Evolutionary conservation across 2,797 vertebrate species (phyloP).

Genomic region (Telmatherina bonti): DNA sequence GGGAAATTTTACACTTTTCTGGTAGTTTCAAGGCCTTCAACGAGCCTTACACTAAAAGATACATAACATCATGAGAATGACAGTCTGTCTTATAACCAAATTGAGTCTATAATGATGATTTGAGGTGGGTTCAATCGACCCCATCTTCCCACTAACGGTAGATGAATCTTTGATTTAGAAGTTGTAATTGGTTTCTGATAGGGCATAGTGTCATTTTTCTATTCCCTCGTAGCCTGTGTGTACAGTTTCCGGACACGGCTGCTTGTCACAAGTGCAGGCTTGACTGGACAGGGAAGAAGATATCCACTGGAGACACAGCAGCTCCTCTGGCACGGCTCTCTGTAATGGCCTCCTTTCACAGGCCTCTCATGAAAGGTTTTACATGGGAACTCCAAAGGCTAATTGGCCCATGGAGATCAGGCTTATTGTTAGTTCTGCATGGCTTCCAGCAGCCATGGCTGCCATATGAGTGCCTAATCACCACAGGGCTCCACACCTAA

Average conservation of each 20-base stretch:
- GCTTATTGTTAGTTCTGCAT: constrained; percentile 85
- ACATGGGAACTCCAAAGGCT: constrained; percentile 84
- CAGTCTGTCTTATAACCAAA: constrained; percentile 40
- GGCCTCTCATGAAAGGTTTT: constrained; percentile 83
- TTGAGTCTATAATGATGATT: constrained; percentile 64
- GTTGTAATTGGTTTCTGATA: constrained; percentile 75
- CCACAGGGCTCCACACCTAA: constrained; percentile 82
- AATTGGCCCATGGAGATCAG: constrained; percentile 85
- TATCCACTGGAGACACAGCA: constrained; percentile 73
- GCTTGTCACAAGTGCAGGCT: constrained; percentile 78
- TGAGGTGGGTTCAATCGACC: constrained; percentile 63
- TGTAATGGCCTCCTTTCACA: constrained; percentile 79
- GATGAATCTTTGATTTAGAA: constrained; percentile 71
- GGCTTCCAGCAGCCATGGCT: constrained; percentile 78
- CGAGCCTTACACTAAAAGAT: constrained; percentile 20
- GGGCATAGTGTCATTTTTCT: constrained; percentile 61
- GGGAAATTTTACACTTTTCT: constrained; percentile 25
- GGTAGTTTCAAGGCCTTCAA: constrained; percentile 27
- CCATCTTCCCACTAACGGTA: constrained; percentile 57
- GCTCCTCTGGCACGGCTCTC: constrained; percentile 69
- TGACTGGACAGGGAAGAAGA: constrained; percentile 78
- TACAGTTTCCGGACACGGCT: constrained; percentile 72
- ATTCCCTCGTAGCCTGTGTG: constrained; percentile 63
- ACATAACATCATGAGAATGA: constrained; percentile 37
- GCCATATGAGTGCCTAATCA: constrained; percentile 82